Base-by-base conservation (phyloP, 2,888 invertebrate species). In the Cosmia trapezina region DNA sequence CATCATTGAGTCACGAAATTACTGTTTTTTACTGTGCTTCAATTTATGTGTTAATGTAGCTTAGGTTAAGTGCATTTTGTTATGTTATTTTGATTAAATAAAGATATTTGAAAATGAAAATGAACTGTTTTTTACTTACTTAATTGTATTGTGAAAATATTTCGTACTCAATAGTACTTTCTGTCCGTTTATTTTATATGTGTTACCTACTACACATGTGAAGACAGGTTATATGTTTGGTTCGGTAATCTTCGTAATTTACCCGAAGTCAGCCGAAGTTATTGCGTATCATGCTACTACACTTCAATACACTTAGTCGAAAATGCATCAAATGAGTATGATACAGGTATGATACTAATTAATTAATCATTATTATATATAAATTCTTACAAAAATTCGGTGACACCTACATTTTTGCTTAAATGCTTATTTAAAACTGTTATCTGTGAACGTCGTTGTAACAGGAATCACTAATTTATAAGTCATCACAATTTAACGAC, bases 291-390 rank as follows among this genome's bases (percentile, higher is more conserved):
- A 80, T 61, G 77, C 70, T 80, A 78, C 83, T 73, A 72, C 78
- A 76, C 72, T 78, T 76, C 73, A 79, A 78, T 83, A 86, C 82
- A 87, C 74, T 80, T 84, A 93, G 90, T 93, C 91, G 90, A 92
- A 93, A 95, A 94, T 94, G 94, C 94, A 93, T 93, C 87, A 88
- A 90, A 91, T 95, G 96, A 96, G 96, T 96, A 95, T 96, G 91
- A 93, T 91, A 94, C 95, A 95, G 96, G 96, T 94, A 91, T 91
- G 89, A 86, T 85, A 87, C 85, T 89, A 86, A 76, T 76, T 78
- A 78, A 82, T 86, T 83, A 84, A 84, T 81, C 65, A 85, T 80
- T 81, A 83, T 87, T 77, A 76, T 88, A 73, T 88, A 92, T 92
- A 94, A 93, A 94, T 93, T 93, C 93, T 91, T 95, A 94, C 91